Conservation (phyloP, 2,797 vertebrate species). For the Novumbra hubbsi region DNA sequence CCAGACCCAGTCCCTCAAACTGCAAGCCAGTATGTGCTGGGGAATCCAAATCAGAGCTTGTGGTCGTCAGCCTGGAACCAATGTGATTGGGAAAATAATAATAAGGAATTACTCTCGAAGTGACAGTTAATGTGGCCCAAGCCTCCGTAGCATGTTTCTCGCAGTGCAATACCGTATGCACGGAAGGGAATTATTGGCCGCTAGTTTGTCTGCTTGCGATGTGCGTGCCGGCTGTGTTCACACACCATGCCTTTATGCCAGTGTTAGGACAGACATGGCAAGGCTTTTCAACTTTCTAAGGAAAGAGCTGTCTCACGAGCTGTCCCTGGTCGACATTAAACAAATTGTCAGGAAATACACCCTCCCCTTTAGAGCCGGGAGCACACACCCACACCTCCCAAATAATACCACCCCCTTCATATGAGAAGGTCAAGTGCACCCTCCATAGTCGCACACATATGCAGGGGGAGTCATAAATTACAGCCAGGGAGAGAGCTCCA, state of each 20-base stretch:
- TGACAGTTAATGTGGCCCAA: background rate
- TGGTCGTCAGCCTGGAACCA: background rate
- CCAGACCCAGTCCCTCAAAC: background rate
- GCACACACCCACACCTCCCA: conserved; percentile 12
- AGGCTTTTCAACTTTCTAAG: conserved; percentile 19
- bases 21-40: background rate
- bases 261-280: background rate
- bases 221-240: background rate
- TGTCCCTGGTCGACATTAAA: conserved; percentile 26
- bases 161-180: no score
- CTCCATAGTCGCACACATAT: conserved; percentile 54
- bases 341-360: conserved; percentile 19
- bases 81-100: background rate
- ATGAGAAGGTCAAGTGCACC: conserved; percentile 58
- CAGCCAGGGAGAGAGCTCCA: conserved; percentile 54
- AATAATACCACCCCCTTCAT: conserved; percentile 37
- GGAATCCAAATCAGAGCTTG: background rate
- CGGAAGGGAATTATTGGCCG: background rate
- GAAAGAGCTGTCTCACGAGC: conserved; percentile 11
- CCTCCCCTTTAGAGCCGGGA: background rate
- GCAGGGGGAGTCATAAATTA: conserved; percentile 69
- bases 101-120: background rate
- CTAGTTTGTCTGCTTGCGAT: background rate
- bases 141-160: background rate
- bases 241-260: background rate